Evolutionary conservation across 2,113 vertebrate genomes (phyloP).

Genomic region (Labeo rohita): DNA sequence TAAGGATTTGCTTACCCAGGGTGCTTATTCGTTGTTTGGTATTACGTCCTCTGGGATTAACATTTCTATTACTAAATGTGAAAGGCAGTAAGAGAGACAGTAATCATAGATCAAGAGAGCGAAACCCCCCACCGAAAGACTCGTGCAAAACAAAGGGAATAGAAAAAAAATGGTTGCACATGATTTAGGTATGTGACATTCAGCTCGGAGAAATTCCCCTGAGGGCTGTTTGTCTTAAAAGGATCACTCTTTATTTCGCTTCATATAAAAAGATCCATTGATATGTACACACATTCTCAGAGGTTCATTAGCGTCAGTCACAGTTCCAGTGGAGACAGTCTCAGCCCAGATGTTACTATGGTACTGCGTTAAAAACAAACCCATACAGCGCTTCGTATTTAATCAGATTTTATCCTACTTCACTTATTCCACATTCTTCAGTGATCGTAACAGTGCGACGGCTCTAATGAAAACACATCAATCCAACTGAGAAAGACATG

Average conservation of each 20-base stretch:
- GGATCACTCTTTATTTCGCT: slow-evolving; percentile 50
- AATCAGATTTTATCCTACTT: slow-evolving; percentile 7
- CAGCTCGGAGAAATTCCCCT: neutral
- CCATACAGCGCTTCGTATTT: neutral
- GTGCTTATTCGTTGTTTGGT: slow-evolving; percentile 61
- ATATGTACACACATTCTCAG: slow-evolving; percentile 36
- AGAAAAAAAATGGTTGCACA: slow-evolving; percentile 1
- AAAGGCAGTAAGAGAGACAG: slow-evolving; percentile 12
- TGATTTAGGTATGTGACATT: slow-evolving; percentile 17
- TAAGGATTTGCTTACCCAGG: slow-evolving; percentile 63
- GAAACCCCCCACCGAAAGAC: neutral
- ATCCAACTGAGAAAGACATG: neutral
- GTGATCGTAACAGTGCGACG: neutral
- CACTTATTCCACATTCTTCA: slow-evolving; percentile 18
- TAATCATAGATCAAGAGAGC: slow-evolving; percentile 41
- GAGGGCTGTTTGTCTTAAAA: slow-evolving; percentile 29
- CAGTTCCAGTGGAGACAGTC: slow-evolving; percentile 7
- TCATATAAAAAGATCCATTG: slow-evolving; percentile 29
- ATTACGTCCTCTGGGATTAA: slow-evolving; percentile 73
- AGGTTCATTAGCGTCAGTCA: slow-evolving; percentile 14
- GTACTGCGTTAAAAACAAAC: slow-evolving; percentile 28
- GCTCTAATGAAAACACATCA: slow-evolving; percentile 17
- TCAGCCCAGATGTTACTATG: slow-evolving; percentile 10
- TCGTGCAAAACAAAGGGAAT: slow-evolving; percentile 14
- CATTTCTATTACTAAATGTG: slow-evolving; percentile 23